Evolutionary conservation across 2,888 invertebrate genomes (phyloP).

Genomic region (Lithophane ornitopus): DNA sequence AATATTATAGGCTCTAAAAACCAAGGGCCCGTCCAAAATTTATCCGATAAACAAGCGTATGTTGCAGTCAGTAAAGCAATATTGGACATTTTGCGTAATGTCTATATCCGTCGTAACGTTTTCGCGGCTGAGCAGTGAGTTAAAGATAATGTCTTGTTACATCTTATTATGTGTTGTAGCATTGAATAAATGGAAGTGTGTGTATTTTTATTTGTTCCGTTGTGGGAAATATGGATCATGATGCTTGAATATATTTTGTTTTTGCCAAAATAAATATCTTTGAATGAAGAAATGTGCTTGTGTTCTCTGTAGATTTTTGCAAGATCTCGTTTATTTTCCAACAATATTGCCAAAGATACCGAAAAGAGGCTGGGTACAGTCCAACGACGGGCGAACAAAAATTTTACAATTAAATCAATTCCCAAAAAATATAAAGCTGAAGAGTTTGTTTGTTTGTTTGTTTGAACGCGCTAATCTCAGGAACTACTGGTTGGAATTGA

Average conservation of each 20-base stretch:
- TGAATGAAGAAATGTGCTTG: too few relatives aligned
- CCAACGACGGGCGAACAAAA: too few relatives aligned
- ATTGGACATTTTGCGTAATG: constrained; percentile 58
- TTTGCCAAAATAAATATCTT: neutral
- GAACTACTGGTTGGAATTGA: too few relatives aligned
- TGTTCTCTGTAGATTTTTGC: neutral
- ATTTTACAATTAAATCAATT: too few relatives aligned
- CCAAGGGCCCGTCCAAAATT: constrained; percentile 59
- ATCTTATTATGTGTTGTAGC: constrained; percentile 21
- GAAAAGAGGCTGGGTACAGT: neutral
- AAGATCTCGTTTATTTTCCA: neutral
- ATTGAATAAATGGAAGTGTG: neutral
- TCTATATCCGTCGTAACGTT: constrained; percentile 45
- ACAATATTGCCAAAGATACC: neutral
- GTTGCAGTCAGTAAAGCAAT: constrained; percentile 55
- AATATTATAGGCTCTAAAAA: constrained; percentile 60
- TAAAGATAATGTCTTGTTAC: constrained; percentile 24
- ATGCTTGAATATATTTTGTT: neutral
- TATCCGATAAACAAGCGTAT: constrained; percentile 55
- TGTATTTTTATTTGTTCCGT: constrained; percentile 4
- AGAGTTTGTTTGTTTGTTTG: too few relatives aligned
- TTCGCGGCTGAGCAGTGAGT: constrained; percentile 3
- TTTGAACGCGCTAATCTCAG: too few relatives aligned
- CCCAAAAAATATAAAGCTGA: too few relatives aligned
- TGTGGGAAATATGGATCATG: neutral